Evolutionary conservation across 2,797 vertebrate species (phyloP), one percentile per base, ranked within the genome.

Genomic region (Mormyrus hasselquistii): DNA sequence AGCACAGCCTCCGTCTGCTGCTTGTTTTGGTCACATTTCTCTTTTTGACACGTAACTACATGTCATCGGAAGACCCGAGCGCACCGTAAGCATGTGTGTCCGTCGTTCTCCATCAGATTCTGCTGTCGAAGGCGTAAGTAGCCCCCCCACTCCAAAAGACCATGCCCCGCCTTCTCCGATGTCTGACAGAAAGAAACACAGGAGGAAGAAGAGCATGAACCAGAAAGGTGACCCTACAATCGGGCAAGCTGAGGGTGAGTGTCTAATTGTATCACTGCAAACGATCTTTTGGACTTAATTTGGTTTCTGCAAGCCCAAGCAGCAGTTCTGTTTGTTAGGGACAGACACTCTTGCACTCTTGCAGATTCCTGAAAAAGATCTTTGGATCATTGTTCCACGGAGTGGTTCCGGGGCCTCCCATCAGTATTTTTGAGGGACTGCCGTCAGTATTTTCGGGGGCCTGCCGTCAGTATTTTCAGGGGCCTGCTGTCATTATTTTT

Each of bases 121-220:
- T 91, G 95, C 96, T 86, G 93, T 96, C 34, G 97, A 97, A 91
- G 96, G 96, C 41, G 96, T 97, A 90, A 97, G 96, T 5, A 94
- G 95, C 90, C 96, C 95, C 52, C 94, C 95, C 25, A 95, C 97
- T 92, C 96, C 95, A 90, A 96, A 96, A 93, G 98, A 98, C 3
- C 94, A 96, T 0, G 96, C 96, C 0, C 96, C 96, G 10, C 92
- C 93, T 0, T 99, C 97, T 0, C 98, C 98, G 0, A 92, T 97
- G 95, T 93, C 96, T 0, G 97, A 97, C 94, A 94, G 96, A 92
- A 99, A 98, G 95, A 99, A 99, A 91, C 97, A 98, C 91, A 94
- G 97, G 19, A 95, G 97, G 91, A 99, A 99, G 96, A 99, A 99
- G 92, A 94, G 97, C 94, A 94, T 93, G 89, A 98, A 97, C 3